Percentiles rank a stretch among this genome's conserved stretches.
phyloP scores from a whole-genome alignment of 2,113 vertebrate species.

The Cygnus buccinator region DNA sequence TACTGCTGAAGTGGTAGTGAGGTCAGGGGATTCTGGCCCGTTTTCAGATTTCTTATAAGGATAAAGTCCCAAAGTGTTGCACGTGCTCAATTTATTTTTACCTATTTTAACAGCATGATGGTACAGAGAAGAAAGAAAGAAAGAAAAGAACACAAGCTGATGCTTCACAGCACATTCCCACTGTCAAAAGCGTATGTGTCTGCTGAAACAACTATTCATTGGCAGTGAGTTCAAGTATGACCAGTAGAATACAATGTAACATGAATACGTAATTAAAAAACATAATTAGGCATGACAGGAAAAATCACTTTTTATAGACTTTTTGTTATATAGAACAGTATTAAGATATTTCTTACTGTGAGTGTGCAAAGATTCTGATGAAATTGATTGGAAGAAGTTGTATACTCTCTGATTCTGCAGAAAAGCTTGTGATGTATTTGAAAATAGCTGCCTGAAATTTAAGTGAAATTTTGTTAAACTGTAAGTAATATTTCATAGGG shows the following conservation, averaged over 20 bases:
- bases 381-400: conserved; percentile 88
- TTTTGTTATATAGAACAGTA: neutral
- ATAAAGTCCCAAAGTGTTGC: neutral
- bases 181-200: neutral
- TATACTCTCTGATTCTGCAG: conserved; percentile 88
- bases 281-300: neutral
- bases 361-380: conserved; percentile 79
- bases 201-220: neutral
- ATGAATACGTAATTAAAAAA: neutral
- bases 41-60: neutral
- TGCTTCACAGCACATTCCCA: neutral
- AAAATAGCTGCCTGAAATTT: conserved; percentile 86
- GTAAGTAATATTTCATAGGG: neutral
- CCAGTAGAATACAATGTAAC: neutral
- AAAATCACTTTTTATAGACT: neutral
- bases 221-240: neutral
- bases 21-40: neutral
- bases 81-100: neutral
- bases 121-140: neutral
- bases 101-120: neutral
- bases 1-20: neutral
- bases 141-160: neutral
- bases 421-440: conserved; percentile 88
- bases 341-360: conserved; percentile 81
- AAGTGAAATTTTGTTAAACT: conserved; percentile 33